Percentiles rank a stretch among this genome's conserved stretches.
Conservation (phyloP, 2,797 vertebrate species). For the Smutsia gigantea region DNA sequence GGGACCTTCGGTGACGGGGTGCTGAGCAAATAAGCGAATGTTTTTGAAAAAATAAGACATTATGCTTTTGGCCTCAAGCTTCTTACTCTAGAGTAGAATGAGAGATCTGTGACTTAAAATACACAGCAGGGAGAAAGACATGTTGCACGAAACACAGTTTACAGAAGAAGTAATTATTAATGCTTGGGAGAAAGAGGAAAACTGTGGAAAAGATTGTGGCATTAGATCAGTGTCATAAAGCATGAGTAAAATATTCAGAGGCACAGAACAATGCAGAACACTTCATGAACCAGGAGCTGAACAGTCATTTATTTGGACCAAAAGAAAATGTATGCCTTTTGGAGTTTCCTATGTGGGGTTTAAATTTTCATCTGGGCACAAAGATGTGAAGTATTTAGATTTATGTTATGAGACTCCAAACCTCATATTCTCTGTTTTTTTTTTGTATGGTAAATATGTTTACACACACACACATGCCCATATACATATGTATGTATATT, state of each 20-base stretch:
- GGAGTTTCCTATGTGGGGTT: not conserved
- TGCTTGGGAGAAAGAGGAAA: not conserved
- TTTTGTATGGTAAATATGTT: not conserved
- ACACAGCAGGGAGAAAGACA: not conserved
- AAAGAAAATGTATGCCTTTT: slow-evolving; percentile 22
- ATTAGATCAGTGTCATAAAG: slow-evolving; percentile 49
- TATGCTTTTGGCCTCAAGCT: not conserved
- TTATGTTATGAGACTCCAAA: not conserved
- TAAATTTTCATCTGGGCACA: slow-evolving; percentile 43
- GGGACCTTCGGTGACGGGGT: not conserved
- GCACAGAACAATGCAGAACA: not conserved
- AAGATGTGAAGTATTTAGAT: not conserved
- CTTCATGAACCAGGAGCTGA: not conserved
- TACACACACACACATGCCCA: not conserved
- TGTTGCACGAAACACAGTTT: not conserved
- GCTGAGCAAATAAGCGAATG: not conserved
- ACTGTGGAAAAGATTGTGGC: not conserved
- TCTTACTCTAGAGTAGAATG: not conserved
- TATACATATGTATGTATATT: not conserved
- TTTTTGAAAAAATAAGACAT: slow-evolving; percentile 17
- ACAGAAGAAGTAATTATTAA: slow-evolving; percentile 2
- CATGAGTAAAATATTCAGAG: slow-evolving; percentile 2
- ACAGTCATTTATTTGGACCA: not conserved
- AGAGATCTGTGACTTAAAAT: slow-evolving; percentile 22
- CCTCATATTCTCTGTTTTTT: not conserved